Base-by-base conservation (phyloP, 2,888 invertebrate genomes). In the Cephus pulcher region DNA sequence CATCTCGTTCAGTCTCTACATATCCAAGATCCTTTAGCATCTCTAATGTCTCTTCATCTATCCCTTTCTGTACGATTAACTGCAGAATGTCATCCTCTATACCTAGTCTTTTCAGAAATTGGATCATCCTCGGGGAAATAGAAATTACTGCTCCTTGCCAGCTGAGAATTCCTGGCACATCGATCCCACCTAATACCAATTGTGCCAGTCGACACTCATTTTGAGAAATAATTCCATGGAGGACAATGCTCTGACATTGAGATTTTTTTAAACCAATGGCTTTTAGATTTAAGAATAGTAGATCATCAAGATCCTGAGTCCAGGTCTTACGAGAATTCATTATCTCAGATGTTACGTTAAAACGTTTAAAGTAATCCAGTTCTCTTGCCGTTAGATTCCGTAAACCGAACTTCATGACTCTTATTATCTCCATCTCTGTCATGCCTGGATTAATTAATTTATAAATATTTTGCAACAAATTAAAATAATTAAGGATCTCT, bases 351-450 rank as follows among this genome's bases (percentile, higher is more conserved):
- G 82, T 75, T 11, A 79, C 73, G 3, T 75, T 78, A 69, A 83
- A 83, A n/a, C 76, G 34, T 75, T 78, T 75, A 37, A 85, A 87
- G 73, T 80, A 79, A 71, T 75, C 34, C 12, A 83, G 37, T 73
- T 86, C 85, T 23, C 79, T 74, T 11, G 73, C 34, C 9, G 34
- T 76, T 11, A 85, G 81, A 76, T 76, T 79, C 12, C 79, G 15
- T 1, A 87, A 78, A 23, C 87, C 87, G 70, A 78, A 82, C 78
- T 87, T 87, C 84, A 87, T 86, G 32, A 80, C 83, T 76, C 84
- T 86, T n/a, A 86, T 70, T 11, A 87, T 80, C n/a, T 11, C 77
- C 30, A 79, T 71, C 12, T 74, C 15, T 11, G 82, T 68, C 79
- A 84, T 83, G 12, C 84, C 87, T 87, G 75, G 69, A 83, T 80